These are phyloP conservation scores for Tridacna crocea DNA, from an alignment of 2,888 invertebrate genomes.

Conservation along the genomic window DNA sequence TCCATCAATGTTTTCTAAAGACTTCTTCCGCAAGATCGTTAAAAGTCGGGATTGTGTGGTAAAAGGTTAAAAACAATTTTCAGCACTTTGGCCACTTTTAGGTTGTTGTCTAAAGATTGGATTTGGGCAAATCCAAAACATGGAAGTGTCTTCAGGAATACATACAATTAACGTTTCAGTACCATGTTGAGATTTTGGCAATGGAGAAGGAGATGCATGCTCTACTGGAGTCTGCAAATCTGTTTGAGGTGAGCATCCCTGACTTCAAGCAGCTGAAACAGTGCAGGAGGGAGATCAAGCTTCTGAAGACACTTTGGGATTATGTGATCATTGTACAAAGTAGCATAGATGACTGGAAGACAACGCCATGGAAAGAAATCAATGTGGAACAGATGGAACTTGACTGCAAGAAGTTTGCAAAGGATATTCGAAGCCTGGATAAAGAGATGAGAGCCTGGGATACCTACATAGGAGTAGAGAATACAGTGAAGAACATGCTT, in stretches of 20 bases:
- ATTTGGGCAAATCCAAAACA: no score
- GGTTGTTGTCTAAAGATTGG: no score
- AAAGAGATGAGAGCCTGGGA: slow-evolving; percentile 98
- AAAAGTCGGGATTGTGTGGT: no score
- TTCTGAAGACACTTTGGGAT: slow-evolving; percentile 95
- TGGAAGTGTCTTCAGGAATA: no score
- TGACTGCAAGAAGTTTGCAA: slow-evolving; percentile 98
- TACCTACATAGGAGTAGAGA: slow-evolving; percentile 93
- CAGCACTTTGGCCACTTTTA: no score
- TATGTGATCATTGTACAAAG: slow-evolving; percentile 94
- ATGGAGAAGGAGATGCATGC: slow-evolving; percentile 93
- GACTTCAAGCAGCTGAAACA: slow-evolving; percentile 96
- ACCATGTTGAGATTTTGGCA: slow-evolving; percentile 90
- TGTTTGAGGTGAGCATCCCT: slow-evolving; percentile 97
- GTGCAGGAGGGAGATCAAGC: slow-evolving; percentile 93
- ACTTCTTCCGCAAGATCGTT: no score
- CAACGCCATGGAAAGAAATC: slow-evolving; percentile 97
- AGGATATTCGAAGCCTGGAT: slow-evolving; percentile 89
- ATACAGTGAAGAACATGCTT: slow-evolving; percentile 97
- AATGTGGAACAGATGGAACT: slow-evolving; percentile 99
- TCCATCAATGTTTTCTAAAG: no score
- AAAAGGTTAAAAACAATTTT: no score
- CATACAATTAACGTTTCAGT: slow-evolving; percentile 72
- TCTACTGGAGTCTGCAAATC: slow-evolving; percentile 94
- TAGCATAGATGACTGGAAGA: slow-evolving; percentile 97